These are phyloP conservation scores for Myopa tessellatipennis DNA, from an alignment of 2,888 invertebrate species.

Conservation along the genomic window DNA sequence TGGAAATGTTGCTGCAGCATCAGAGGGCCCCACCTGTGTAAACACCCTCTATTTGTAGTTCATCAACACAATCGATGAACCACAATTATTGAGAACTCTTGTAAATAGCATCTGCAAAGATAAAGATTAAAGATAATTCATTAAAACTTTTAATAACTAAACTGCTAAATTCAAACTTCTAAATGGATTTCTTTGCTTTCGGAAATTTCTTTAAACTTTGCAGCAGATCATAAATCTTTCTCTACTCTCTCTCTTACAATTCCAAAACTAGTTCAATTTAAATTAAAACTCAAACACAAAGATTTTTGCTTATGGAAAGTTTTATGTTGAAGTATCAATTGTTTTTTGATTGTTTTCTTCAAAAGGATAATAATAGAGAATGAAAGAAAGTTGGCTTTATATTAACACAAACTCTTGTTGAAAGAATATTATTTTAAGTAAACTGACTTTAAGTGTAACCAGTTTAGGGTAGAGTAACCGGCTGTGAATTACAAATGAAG, in stretches of 20 bases:
- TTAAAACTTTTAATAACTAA: no score
- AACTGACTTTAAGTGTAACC: no score
- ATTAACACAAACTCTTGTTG: background rate
- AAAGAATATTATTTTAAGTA: no score
- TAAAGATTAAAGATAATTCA: background rate
- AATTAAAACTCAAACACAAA: background rate
- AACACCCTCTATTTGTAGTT: background rate
- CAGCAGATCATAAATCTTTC: background rate
- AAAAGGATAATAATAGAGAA: no score
- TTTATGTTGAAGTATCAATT: background rate
- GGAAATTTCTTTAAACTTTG: no score
- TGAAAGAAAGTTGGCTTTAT: background rate
- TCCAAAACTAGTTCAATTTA: slow-evolving; percentile 15
- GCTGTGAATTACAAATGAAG: no score
- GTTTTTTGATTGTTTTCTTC: no score
- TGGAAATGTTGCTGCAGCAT: background rate
- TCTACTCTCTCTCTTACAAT: background rate
- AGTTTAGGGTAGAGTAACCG: no score
- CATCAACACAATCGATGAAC: background rate
- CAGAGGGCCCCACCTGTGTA: no score
- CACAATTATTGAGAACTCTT: slow-evolving; percentile 1
- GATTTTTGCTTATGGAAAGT: background rate
- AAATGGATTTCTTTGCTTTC: background rate
- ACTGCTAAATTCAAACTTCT: background rate
- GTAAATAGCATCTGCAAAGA: slow-evolving; percentile 8